Percentiles rank a stretch among this genome's conserved stretches.
Conservation (phyloP, 2,888 invertebrate species). For the Stenichneumon culpator region DNA sequence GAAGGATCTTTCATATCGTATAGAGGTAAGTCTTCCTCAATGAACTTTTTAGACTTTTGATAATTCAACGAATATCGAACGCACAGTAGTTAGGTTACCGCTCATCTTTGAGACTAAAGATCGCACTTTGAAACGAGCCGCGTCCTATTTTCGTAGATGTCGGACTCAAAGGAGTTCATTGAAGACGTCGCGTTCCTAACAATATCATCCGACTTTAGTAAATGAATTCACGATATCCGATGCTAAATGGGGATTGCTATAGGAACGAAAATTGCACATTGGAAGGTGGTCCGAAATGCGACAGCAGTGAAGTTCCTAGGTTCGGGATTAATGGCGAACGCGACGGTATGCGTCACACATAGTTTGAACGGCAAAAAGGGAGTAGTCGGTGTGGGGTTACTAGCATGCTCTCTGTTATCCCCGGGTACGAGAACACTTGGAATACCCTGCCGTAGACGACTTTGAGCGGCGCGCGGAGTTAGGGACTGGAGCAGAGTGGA, state of each 20-base stretch:
- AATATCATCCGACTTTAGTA: background rate
- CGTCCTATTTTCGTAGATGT: background rate
- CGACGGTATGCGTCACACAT: constrained; percentile 34
- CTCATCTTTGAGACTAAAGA: background rate
- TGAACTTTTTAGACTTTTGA: too few species aligned
- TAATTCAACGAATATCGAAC: too few species aligned
- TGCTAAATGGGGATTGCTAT: background rate
- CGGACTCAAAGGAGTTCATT: background rate
- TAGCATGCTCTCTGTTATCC: constrained; percentile 74
- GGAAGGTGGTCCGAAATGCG: constrained; percentile 4
- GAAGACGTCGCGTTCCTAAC: background rate
- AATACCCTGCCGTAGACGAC: constrained; percentile 60
- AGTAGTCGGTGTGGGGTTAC: constrained; percentile 8
- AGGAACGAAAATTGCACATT: background rate
- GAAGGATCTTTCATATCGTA: too few species aligned
- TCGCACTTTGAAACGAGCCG: background rate
- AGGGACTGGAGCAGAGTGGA: constrained; percentile 50
- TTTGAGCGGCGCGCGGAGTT: constrained; percentile 56
- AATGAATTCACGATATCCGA: constrained; percentile 17
- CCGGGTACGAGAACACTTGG: constrained; percentile 45
- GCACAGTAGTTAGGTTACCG: too few species aligned
- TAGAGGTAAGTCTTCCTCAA: too few species aligned
- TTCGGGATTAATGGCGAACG: constrained; percentile 57
- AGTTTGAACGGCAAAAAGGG: constrained; percentile 18
- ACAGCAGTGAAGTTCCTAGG: constrained; percentile 8